Evolutionary conservation across 2,797 vertebrate species (phyloP).

Genomic region (Oreochromis mossambicus): DNA sequence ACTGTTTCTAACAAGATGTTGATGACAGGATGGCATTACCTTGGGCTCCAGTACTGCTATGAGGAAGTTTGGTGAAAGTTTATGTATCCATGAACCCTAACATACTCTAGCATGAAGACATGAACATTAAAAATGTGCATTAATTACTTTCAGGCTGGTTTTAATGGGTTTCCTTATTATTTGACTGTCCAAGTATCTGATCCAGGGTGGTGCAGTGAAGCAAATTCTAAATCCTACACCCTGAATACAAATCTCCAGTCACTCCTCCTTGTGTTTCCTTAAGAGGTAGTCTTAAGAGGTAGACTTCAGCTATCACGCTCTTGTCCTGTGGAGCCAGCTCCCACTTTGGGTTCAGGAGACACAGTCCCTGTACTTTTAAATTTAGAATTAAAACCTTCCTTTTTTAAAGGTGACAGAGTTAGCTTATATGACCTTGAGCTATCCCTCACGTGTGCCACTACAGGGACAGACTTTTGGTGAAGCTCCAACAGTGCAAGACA

Average conservation of each 20-base stretch:
- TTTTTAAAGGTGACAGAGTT: background rate
- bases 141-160: background rate
- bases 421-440: background rate
- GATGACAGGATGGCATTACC: background rate
- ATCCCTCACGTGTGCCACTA: no score
- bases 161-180: background rate
- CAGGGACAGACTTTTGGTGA: no score
- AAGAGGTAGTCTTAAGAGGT: background rate
- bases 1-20: background rate
- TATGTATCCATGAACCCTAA: background rate
- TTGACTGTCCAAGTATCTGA: fast-evolving
- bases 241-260: background rate
- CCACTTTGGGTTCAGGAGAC: background rate
- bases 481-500: no score
- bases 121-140: background rate
- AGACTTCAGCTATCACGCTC: background rate
- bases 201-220: background rate
- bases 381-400: fast-evolving
- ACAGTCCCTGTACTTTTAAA: background rate
- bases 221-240: background rate
- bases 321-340: background rate
- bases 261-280: background rate
- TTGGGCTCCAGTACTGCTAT: background rate
- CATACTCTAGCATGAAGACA: fast-evolving
- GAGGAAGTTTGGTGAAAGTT: fast-evolving